Evolutionary conservation across 2,888 invertebrate genomes (phyloP).

Genomic region (Leptinotarsa rubiginosa): DNA sequence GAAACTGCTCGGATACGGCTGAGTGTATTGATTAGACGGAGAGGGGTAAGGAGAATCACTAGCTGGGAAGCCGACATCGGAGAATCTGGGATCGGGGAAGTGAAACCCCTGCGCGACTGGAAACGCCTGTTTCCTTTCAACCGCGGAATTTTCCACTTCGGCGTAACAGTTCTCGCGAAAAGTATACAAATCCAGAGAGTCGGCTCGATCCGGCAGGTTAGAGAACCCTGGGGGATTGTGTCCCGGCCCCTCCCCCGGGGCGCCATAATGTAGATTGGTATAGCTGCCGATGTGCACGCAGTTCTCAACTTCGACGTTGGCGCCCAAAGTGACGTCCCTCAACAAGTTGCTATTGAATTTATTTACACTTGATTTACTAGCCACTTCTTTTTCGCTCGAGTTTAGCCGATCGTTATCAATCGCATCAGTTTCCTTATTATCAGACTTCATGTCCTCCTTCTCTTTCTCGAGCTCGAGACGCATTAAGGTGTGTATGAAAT

Average conservation of each 20-base stretch:
- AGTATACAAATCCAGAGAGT: slow-evolving; percentile 72
- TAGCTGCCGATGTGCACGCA: slow-evolving; percentile 77
- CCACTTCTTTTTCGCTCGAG: slow-evolving; percentile 16
- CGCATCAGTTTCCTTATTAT: slow-evolving; percentile 67
- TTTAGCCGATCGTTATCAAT: slow-evolving; percentile 68
- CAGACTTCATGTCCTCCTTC: slow-evolving; percentile 64
- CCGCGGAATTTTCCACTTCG: slow-evolving; percentile 66
- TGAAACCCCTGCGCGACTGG: slow-evolving; percentile 64
- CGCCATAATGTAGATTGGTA: slow-evolving; percentile 77
- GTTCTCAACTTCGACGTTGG: slow-evolving; percentile 73
- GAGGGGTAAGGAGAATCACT: slow-evolving; percentile 51
- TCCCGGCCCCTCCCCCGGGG: slow-evolving; percentile 66
- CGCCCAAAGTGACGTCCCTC: slow-evolving; percentile 69
- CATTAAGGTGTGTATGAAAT: slow-evolving; percentile 97
- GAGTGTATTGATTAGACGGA: slow-evolving; percentile 60
- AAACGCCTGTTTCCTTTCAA: slow-evolving; percentile 53
- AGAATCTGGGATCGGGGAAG: slow-evolving; percentile 62
- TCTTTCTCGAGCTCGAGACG: slow-evolving; percentile 83
- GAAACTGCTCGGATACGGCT: slow-evolving; percentile 57
- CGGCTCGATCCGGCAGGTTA: slow-evolving; percentile 68
- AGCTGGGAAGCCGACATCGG: slow-evolving; percentile 59
- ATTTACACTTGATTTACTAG: slow-evolving; percentile 49
- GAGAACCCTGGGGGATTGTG: slow-evolving; percentile 58
- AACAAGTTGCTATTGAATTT: slow-evolving; percentile 65
- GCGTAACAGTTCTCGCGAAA: slow-evolving; percentile 73